Base-by-base conservation (phyloP, 2,113 vertebrate species). In the Gymnogyps californianus region DNA sequence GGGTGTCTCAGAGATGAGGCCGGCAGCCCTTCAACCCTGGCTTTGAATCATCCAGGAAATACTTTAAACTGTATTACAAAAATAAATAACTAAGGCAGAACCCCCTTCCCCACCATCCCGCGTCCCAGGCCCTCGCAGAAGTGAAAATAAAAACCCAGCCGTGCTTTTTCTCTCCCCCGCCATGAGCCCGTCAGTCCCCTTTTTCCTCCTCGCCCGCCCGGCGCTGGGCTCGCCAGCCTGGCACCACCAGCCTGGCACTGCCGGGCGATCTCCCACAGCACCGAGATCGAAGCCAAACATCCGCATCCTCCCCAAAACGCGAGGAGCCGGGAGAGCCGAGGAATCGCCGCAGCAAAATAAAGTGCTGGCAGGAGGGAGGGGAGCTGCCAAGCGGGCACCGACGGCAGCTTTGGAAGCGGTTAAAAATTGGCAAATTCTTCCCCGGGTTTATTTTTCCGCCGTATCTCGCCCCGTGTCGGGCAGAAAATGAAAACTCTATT, bases 381-480 rank as follows among this genome's bases (percentile, higher is more conserved):
- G 57, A 72, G 66, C 72, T 85, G 82, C 88, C 78, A 51, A 40
- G 57, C 15, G 5, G 89, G 90, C 80, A 93, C 76, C 32, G 10
- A 21, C 10, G 3, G 52, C n/a, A 3, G 89, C 67, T 62, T 59
- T 14, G 64, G 80, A 51, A 87, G 40, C 7, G 2, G 76, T 61
- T 54, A 87, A 89, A 96, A 95, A 95, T 25, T 31, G 67, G 89
- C 58, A 74, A 83, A 85, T 83, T 74, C 83, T 62, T 83, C 66
- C 40, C 62, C 6, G 21, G 40, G 71, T 89, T 89, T 69, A 85
- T 83, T 86, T 92, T 87, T 90, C 86, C 3, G 4, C 59, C 9
- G 36, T 34, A 55, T 88, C 44, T 47, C 25, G 0, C 46, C 49
- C 9, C 6, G 77, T 7, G 55, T 29, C 2, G 26, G 61, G 92